A percentile compares a stretch with the other conserved stretches of the same genome.
These are phyloP conservation scores for Brotula barbata DNA, from an alignment of 2,797 vertebrate species.

Conservation along the genomic window DNA sequence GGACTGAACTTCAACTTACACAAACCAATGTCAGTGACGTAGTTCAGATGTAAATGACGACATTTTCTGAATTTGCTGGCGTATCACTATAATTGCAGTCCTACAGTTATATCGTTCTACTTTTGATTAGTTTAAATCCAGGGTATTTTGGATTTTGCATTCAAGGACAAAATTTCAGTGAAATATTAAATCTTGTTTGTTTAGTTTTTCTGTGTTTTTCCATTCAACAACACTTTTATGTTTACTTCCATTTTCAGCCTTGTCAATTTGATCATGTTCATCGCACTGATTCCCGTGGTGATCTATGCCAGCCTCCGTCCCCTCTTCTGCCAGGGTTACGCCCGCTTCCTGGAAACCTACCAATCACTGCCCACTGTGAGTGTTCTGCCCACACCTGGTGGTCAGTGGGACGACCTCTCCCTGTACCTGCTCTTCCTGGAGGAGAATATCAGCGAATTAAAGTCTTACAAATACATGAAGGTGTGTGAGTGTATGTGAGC, in stretches of 20 bases:
- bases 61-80: too few relatives aligned
- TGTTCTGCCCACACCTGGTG: constrained; percentile 69
- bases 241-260: constrained; percentile 42
- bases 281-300: constrained; percentile 82
- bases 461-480: constrained; percentile 95
- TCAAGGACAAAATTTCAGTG: too few relatives aligned
- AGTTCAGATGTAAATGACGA: too few relatives aligned
- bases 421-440: constrained; percentile 92
- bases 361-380: constrained; percentile 88
- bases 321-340: constrained; percentile 65
- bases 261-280: constrained; percentile 87
- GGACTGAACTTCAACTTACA: too few relatives aligned
- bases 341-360: constrained; percentile 84
- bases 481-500: constrained; percentile 35
- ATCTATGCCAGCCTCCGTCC: constrained; percentile 85
- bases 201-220: neutral
- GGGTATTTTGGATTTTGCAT: too few relatives aligned
- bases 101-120: too few relatives aligned
- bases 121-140: too few relatives aligned
- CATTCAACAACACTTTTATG: neutral
- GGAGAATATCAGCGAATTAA: constrained; percentile 95
- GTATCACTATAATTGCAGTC: too few relatives aligned
- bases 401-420: constrained; percentile 86
- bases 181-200: too few relatives aligned
- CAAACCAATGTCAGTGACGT: too few relatives aligned